These are phyloP conservation scores for Percina caprodes DNA, from an alignment of 2,113 vertebrate species.

Conservation along the genomic window DNA sequence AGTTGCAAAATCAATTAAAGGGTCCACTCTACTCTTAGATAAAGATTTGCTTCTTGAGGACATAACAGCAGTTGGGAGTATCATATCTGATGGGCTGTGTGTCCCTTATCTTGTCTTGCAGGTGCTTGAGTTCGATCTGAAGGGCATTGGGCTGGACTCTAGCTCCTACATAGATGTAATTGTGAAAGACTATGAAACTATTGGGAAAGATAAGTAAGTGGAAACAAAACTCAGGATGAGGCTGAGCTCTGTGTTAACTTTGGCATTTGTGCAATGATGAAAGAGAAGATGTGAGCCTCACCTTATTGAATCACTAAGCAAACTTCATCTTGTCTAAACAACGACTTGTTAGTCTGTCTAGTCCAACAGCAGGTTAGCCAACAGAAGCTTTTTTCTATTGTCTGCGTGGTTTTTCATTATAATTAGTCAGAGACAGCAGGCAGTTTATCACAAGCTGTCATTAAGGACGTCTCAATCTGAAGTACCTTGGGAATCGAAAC, in stretches of 20 bases:
- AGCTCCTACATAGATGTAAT: conserved; percentile 89
- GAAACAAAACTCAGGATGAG: not conserved
- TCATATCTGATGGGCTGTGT: not conserved
- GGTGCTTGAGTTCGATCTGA: conserved; percentile 96
- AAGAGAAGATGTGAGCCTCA: conserved; percentile 1
- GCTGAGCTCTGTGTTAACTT: conserved; percentile 2
- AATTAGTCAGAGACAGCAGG: not conserved
- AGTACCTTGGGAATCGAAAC: not conserved
- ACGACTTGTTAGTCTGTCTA: not conserved
- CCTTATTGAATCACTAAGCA: conserved; percentile 33
- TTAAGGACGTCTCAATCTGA: not conserved
- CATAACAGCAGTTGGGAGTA: not conserved
- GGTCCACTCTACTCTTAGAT: not conserved
- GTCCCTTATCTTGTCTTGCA: conserved; percentile 65
- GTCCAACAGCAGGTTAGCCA: not conserved
- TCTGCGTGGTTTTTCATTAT: not conserved
- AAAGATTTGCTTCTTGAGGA: not conserved
- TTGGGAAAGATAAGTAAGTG: conserved; percentile 96
- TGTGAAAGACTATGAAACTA: conserved; percentile 97
- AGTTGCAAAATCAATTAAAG: not conserved
- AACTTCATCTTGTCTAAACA: not conserved
- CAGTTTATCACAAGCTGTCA: not conserved
- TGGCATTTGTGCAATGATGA: conserved; percentile 42
- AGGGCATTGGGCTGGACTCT: conserved; percentile 88
- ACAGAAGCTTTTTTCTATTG: not conserved